phyloP scores from a whole-genome alignment of 2,113 vertebrate species.

The Piprites chloris region DNA sequence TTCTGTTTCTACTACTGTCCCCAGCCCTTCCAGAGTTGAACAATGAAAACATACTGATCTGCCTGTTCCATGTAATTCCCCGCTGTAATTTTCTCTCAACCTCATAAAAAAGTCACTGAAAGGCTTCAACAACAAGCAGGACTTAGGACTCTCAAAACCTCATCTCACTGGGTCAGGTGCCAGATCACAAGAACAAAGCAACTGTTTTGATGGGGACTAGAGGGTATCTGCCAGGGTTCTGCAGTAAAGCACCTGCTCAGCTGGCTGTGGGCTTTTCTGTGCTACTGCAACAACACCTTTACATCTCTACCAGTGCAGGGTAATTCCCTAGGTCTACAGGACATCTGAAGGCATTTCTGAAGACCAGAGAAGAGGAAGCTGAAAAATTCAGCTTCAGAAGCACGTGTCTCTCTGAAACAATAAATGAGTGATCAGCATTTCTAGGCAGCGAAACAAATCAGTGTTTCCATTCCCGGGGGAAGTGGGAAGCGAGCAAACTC shows the following conservation, averaged over 20 bases:
- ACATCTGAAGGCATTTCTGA: not conserved
- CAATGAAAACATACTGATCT: not conserved
- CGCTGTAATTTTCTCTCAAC: not conserved
- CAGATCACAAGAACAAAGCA: not conserved
- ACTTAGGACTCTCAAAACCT: not conserved
- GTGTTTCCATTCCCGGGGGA: not conserved
- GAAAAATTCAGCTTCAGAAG: not conserved
- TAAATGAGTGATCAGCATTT: slow-evolving; percentile 45
- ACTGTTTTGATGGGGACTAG: not conserved
- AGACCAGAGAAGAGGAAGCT: not conserved
- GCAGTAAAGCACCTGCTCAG: not conserved
- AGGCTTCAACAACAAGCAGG: not conserved
- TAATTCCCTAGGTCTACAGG: not conserved
- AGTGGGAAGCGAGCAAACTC: slow-evolving; percentile 25
- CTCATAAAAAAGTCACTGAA: not conserved
- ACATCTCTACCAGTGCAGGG: not conserved
- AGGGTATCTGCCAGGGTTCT: not conserved
- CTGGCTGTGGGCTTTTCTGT: not conserved
- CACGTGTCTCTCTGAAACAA: not conserved
- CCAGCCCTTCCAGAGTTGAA: not conserved
- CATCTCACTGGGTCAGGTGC: not conserved
- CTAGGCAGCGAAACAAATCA: slow-evolving; percentile 29
- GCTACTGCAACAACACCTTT: not conserved
- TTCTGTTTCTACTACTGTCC: not conserved
- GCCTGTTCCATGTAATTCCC: not conserved